Conservation (phyloP, 2,888 invertebrate genomes). For the Athalia circularis region DNA sequence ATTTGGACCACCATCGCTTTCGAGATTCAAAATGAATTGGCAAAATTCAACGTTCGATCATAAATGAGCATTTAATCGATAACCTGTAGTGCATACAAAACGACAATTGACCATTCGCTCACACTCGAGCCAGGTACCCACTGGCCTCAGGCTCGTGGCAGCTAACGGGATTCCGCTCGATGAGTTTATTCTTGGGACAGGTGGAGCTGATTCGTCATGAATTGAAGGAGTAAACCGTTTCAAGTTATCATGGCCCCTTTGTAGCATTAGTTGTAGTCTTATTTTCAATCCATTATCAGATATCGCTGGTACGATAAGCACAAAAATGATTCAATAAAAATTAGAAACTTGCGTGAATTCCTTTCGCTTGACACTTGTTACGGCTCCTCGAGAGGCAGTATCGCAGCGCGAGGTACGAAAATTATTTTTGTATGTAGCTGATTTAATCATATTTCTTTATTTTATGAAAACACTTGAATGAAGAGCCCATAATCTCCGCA, state of each 20-base stretch:
- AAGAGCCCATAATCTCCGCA: too few relatives aligned
- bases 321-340: conserved; percentile 8
- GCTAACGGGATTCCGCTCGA: conserved; percentile 29
- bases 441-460: too few relatives aligned
- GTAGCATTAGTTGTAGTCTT: not conserved
- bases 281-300: conserved; percentile 9
- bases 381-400: not conserved
- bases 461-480: too few relatives aligned
- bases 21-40: too few relatives aligned
- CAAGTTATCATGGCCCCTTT: not conserved
- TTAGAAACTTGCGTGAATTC: not conserved
- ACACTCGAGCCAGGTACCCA: too few relatives aligned
- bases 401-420: too few relatives aligned
- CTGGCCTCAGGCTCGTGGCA: conserved; percentile 1
- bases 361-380: not conserved
- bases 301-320: not conserved
- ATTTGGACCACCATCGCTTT: too few relatives aligned
- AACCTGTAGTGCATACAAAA: too few relatives aligned
- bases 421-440: too few relatives aligned
- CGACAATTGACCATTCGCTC: too few relatives aligned
- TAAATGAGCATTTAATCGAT: too few relatives aligned
- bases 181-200: not conserved
- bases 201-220: conserved; percentile 19
- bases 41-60: too few relatives aligned
- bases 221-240: not conserved